Conservation (phyloP, 2,113 vertebrate genomes). For the Azemiops feae region DNA sequence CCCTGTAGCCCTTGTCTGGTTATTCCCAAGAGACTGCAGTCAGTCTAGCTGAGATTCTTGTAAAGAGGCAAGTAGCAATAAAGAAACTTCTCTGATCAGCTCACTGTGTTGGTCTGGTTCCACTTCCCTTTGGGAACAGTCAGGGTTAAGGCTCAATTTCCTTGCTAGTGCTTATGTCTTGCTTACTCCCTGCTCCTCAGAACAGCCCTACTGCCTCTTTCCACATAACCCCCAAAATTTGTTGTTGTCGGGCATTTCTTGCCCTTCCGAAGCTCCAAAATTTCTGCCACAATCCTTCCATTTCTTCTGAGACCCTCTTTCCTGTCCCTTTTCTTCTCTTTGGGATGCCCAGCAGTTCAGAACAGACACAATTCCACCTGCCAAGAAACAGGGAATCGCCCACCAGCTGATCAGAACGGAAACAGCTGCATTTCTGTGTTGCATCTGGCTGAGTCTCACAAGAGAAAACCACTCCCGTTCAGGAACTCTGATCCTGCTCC, state of each 20-base stretch:
- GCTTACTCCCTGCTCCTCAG: neutral
- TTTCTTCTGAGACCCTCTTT: neutral
- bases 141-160: neutral
- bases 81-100: neutral
- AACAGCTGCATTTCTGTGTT: neutral
- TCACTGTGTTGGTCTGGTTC: neutral
- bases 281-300: neutral
- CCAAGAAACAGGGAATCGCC: neutral
- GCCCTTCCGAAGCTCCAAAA: neutral
- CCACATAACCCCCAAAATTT: neutral
- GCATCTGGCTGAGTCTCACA: neutral
- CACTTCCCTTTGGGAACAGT: neutral
- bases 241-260: neutral
- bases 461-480: neutral
- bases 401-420: neutral
- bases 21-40: neutral
- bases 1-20: neutral
- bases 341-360: neutral
- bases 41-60: neutral
- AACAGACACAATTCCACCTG: neutral
- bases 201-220: neutral
- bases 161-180: neutral
- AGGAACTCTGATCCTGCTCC: neutral
- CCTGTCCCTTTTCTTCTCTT: neutral
- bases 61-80: neutral